phyloP scores from a whole-genome alignment of 2,888 invertebrate species.

The Aplocera efformata region DNA sequence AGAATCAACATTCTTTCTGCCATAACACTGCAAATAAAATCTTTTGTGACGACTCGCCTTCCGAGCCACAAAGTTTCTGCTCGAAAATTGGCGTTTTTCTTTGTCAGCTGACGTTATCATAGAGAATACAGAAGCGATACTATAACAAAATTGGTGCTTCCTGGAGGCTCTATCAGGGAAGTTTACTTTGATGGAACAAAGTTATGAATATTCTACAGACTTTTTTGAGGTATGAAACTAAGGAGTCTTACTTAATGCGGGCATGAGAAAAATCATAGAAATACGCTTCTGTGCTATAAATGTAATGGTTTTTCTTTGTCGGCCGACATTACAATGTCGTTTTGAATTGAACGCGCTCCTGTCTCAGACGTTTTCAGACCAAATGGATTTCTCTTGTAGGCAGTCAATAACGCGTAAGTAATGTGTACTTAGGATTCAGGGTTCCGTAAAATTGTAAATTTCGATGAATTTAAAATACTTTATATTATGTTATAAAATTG shows the following conservation, averaged over 20 bases:
- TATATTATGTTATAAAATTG: too few relatives aligned
- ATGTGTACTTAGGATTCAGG: slow-evolving; percentile 24
- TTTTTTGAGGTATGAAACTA: too few relatives aligned
- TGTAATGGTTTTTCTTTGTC: slow-evolving; percentile 20
- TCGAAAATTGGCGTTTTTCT: slow-evolving; percentile 25
- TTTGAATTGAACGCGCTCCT: slow-evolving; percentile 22
- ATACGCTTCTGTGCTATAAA: background rate
- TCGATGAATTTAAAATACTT: too few relatives aligned
- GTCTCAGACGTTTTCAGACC: slow-evolving; percentile 24
- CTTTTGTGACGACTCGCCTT: slow-evolving; percentile 20
- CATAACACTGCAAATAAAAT: slow-evolving; percentile 23
- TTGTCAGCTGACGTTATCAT: slow-evolving; percentile 18
- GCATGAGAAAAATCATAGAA: too few relatives aligned
- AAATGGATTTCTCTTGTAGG: slow-evolving; percentile 42
- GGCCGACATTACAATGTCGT: slow-evolving; percentile 22
- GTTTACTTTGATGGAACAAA: too few relatives aligned
- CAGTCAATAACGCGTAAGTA: slow-evolving; percentile 33
- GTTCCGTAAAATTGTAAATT: slow-evolving; percentile 10
- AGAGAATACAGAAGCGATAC: too few relatives aligned
- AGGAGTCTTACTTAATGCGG: too few relatives aligned
- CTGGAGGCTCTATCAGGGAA: too few relatives aligned
- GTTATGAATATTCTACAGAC: too few relatives aligned
- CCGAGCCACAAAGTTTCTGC: slow-evolving; percentile 19
- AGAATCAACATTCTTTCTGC: slow-evolving; percentile 10
- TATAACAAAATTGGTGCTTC: too few relatives aligned